Base-by-base conservation (phyloP, 30 jellyfish, hydroid and myxozoan genomes). In the Catostylus mosaicus region DNA sequence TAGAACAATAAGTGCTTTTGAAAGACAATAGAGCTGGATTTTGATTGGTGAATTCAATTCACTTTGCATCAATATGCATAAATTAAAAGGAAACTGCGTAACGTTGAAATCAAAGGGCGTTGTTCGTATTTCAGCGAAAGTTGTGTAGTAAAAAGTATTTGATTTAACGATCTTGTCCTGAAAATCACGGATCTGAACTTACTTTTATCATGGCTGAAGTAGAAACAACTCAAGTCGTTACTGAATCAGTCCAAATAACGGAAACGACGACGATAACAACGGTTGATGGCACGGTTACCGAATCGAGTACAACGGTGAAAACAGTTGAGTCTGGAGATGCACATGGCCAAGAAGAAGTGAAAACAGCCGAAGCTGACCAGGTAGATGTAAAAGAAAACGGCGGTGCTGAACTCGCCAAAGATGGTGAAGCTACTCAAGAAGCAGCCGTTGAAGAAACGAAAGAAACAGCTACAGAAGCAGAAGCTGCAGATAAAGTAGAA, bases 51-150 rank as follows among this genome's bases (percentile, higher is more conserved):
- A 26, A 36, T 52, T 57, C 23, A 40, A 51, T 40, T 64, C 22
- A 31, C 72, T 34, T 19, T 50, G 84, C 84, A 73, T 76, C 77
- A 56, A 57, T 76, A 56, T 78, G 96, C 96, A 87, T 87, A 87
- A 77, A 85, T 85, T 85, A 84, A 36, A 43, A 30, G 45, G 91
- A 77, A 77, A 91, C 96, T 87, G 96, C 88, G 96, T 57, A 87
- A 87, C 96, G 96, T 86, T 86, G 90, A 54, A 59, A 69, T 38
- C 57, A 27, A 30, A 77, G 96, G 96, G 96, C 96, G 96, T 87
- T 77, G 96, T 87, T 86, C 85, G 81, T 30, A 61, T 62, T 80
- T 80, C 80, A 45, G 71, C 48, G 75, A 80, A 51, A 37, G 80
- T 52, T 51, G 78, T 34, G 59, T 80, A 45, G 91, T 68, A 23